Evolutionary conservation across 2,797 vertebrate species (phyloP).

Genomic region (Fistularia commersonii): DNA sequence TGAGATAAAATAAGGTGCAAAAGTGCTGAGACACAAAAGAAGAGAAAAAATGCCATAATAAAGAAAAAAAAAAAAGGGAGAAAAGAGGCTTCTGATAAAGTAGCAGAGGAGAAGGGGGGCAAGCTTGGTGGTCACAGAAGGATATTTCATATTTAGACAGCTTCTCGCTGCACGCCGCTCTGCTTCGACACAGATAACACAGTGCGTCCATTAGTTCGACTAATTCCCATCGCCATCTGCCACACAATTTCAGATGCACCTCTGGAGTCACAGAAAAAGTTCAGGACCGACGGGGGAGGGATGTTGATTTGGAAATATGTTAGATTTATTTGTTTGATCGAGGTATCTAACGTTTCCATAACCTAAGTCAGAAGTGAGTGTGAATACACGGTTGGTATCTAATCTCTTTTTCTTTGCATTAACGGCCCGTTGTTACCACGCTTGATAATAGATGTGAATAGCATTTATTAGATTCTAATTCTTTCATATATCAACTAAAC

Average conservation of each 20-base stretch:
- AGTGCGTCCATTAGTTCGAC: constrained; percentile 64
- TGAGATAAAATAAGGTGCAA: background rate
- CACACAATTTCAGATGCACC: constrained; percentile 62
- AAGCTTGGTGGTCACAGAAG: constrained; percentile 52
- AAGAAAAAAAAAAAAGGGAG: background rate
- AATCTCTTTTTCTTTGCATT: constrained; percentile 10
- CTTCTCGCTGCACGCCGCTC: constrained; percentile 45
- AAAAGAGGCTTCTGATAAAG: constrained; percentile 15
- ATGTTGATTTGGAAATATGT: constrained; percentile 63
- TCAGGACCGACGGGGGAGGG: constrained; percentile 46
- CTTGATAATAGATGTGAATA: too few species aligned
- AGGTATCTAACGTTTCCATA: constrained; percentile 53
- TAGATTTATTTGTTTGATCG: constrained; percentile 61
- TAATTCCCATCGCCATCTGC: constrained; percentile 74
- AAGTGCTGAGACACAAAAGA: background rate
- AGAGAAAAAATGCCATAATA: background rate
- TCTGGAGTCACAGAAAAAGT: constrained; percentile 60
- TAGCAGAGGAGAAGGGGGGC: constrained; percentile 14
- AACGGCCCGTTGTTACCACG: constrained; percentile 1
- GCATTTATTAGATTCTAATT: too few species aligned
- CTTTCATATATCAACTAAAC: too few species aligned
- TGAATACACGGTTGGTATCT: constrained; percentile 12
- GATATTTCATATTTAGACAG: constrained; percentile 60
- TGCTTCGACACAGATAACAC: constrained; percentile 58
- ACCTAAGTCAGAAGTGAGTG: constrained; percentile 43